Base-by-base conservation (phyloP, 2,888 invertebrate genomes). In the Acanthosepion esculentum region DNA sequence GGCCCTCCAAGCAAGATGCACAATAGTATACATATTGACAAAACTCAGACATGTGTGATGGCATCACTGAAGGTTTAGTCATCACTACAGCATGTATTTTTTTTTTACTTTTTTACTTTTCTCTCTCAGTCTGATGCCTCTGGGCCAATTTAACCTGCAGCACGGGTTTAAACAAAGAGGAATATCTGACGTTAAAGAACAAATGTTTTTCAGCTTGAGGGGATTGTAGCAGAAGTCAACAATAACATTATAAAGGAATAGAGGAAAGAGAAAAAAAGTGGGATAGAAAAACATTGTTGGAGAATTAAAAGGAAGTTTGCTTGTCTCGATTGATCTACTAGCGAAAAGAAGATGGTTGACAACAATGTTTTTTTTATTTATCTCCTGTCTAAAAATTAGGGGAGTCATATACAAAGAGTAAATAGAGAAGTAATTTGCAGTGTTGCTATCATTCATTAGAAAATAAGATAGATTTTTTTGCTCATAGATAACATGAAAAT, bases 1-100 rank as follows among this genome's bases (percentile, higher is more conserved):
- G 20, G 12, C n/a, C 78, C 78, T 78, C 18, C 12, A n/a, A 78
- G 78, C 78, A 78, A 78, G 78, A n/a, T 33, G 78, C 78, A 78
- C 78, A 33, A 78, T n/a, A 15, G 78, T 2, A 33, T 33, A 78
- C 59, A 33, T 78, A 78, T 78, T 78, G 78, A 78, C 78, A 78
- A 78, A 78, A 78, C 78, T n/a, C 78, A 78, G 78, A 78, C 78
- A 78, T 78, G 78, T 78, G 78, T n/a, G n/a, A 78, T 78, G n/a
- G 78, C 78, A 78, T 78, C n/a, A 78, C 78, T 33, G n/a, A 15
- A 78, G 78, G n/a, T 78, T 78, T 78, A 33, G 8, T 15, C n/a
- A 78, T 78, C n/a, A 33, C 78, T n/a, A 78, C 15, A n/a, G 8
- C n/a, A n/a, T 8, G 78, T 78, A 29, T 18, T 78, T 8, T 78